Conservation (phyloP, 2,113 vertebrate species). For the Platichthys stellatus region DNA sequence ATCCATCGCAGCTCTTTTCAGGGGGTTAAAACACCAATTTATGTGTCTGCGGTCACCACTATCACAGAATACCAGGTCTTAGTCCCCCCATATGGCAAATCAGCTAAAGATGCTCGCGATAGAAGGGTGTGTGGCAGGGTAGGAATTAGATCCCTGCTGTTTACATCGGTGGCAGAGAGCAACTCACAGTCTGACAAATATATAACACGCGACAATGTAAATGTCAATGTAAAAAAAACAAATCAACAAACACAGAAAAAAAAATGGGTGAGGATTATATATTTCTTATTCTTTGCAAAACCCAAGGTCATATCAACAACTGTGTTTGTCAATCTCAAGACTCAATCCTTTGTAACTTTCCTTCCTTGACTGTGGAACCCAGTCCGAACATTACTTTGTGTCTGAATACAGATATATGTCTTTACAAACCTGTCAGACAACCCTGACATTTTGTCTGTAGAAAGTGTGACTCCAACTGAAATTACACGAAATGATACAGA, state of each 20-base stretch:
- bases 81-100: background rate
- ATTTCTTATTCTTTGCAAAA: background rate
- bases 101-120: background rate
- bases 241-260: background rate
- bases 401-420: too few relatives aligned
- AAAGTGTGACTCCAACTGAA: too few relatives aligned
- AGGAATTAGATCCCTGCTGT: background rate
- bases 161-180: background rate
- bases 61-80: background rate
- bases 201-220: too few relatives aligned
- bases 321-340: background rate
- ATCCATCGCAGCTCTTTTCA: constrained; percentile 55
- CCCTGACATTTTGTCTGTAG: too few relatives aligned
- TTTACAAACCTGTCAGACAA: too few relatives aligned
- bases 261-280: background rate
- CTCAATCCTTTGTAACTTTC: too few relatives aligned
- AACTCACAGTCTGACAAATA: background rate
- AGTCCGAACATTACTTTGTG: too few relatives aligned
- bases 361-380: too few relatives aligned
- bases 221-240: background rate
- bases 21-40: background rate
- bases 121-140: background rate
- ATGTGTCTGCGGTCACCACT: background rate
- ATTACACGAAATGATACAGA: too few relatives aligned
- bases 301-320: background rate